These are phyloP conservation scores for Cryptops parisi DNA, from an alignment of 2,888 invertebrate genomes.

Conservation along the genomic window DNA sequence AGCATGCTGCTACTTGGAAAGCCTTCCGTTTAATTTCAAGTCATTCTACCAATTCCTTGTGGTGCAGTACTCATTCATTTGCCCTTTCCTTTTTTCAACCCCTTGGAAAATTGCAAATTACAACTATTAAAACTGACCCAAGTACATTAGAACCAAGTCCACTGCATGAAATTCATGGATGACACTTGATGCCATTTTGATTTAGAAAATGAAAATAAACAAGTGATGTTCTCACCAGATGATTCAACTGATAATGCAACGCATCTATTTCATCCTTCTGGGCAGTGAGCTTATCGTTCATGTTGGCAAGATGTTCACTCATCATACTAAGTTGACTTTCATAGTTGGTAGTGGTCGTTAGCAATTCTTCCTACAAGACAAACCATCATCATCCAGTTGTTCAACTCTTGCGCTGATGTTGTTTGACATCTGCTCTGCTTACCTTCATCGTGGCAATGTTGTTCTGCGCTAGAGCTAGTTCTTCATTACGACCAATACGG, in stretches of 20 bases:
- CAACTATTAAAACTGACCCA: too few species aligned
- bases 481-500: slow-evolving; percentile 38
- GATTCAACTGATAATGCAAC: slow-evolving; percentile 40
- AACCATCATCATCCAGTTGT: too few species aligned
- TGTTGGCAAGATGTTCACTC: slow-evolving; percentile 59
- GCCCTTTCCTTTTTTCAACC: background rate
- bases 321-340: slow-evolving; percentile 56
- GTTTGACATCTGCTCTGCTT: too few species aligned
- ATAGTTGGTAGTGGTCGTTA: slow-evolving; percentile 46
- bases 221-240: background rate
- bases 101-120: too few species aligned
- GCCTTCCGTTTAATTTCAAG: too few species aligned
- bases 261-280: slow-evolving; percentile 66
- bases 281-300: slow-evolving; percentile 68
- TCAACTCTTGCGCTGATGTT: too few species aligned
- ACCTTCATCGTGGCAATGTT: slow-evolving; percentile 24
- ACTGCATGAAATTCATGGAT: too few species aligned
- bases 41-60: too few species aligned
- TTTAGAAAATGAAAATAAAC: too few species aligned
- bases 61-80: background rate
- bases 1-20: too few species aligned
- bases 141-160: too few species aligned
- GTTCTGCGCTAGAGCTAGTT: slow-evolving; percentile 37
- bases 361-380: slow-evolving; percentile 46
- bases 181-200: too few species aligned